Evolutionary conservation across 2,797 vertebrate genomes (phyloP), one percentile per base, ranked within the genome.

Genomic region (Scarus forsteni): DNA sequence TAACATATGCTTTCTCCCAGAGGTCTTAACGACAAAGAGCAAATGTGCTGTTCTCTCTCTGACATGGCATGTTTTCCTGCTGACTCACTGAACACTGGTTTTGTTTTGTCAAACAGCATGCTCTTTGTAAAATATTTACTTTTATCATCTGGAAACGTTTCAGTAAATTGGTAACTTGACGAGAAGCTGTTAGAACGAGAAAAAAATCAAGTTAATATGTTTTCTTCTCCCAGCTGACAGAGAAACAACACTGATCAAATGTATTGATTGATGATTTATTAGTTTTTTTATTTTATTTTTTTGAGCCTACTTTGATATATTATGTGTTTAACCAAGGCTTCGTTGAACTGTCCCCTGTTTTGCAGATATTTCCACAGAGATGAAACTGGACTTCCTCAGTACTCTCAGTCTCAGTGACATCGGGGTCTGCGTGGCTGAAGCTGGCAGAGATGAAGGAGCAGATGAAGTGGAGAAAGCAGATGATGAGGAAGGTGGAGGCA

Each of bases 361-460:
- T 87, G 0, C 86, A 94, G 93, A 80, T 76, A 69, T 78, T 69
- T 68, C 39, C 54, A 55, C 62, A 59, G 83, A 89, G 55, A 79
- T 77, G 68, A 91, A 84, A 42, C 70, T 65, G 59, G 78, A 86
- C 53, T 65, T 56, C 14, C 53, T 75, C 52, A 84, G 83, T 36
- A 61, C 78, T 5, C 52, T 89, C 55, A 89, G 86, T 71, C 84
- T 91, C 58, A 86, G 77, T 56, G 88, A 92, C 64, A 89, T 90
- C 51, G 80, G 53, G 35, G 66, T 91, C 36, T 77, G 63, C 39
- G 75, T 89, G 34, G 5, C 57, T 3, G 87, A 90, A 10, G 51
- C 60, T 53, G 78, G 64, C 1, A 65, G 71, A 42, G 60, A 74
- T 6, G 67, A 11, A 45, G 73, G 73, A 46, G 66, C 40, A 65